Conservation (phyloP, 1,140 invertebrate species). For the Drosophila virilis region DNA sequence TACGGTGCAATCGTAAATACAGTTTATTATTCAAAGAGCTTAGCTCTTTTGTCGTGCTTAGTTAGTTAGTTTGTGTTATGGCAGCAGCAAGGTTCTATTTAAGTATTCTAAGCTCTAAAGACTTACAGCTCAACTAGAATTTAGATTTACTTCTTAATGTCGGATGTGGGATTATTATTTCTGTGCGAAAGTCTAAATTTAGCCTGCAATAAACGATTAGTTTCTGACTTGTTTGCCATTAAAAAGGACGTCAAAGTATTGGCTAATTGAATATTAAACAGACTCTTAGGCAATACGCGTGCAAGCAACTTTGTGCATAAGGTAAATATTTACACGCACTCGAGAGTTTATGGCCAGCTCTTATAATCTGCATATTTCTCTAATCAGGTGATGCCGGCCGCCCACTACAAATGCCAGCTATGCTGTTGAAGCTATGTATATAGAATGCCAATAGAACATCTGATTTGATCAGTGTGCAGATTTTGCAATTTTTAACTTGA, state of each 20-base stretch:
- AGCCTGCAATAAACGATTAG: background rate
- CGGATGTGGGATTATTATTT: background rate
- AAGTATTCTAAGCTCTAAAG: no score
- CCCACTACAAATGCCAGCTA: constrained; percentile 12
- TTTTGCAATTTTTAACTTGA: constrained; percentile 10
- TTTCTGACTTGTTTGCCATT: background rate
- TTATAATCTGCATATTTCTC: constrained; percentile 25
- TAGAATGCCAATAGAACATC: background rate
- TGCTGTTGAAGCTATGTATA: background rate
- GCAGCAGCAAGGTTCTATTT: no score
- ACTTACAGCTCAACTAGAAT: background rate
- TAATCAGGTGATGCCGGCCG: constrained; percentile 47
- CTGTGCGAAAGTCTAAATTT: no score
- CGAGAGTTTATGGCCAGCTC: constrained; percentile 18
- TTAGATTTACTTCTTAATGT: background rate
- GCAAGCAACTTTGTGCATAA: constrained; percentile 10
- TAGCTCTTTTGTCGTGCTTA: no score
- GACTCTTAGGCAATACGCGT: background rate
- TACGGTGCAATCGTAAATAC: no score
- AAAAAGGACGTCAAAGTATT: constrained; percentile 1
- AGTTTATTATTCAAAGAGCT: no score
- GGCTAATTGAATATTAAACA: constrained; percentile 1
- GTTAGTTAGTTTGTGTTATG: no score
- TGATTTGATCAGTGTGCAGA: constrained; percentile 17
- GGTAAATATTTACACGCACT: constrained; percentile 42